A percentile compares a stretch with the other conserved stretches of the same genome.
phyloP scores from a whole-genome alignment of 2,888 invertebrate genomes.

The Macroteleia sp. region DNA sequence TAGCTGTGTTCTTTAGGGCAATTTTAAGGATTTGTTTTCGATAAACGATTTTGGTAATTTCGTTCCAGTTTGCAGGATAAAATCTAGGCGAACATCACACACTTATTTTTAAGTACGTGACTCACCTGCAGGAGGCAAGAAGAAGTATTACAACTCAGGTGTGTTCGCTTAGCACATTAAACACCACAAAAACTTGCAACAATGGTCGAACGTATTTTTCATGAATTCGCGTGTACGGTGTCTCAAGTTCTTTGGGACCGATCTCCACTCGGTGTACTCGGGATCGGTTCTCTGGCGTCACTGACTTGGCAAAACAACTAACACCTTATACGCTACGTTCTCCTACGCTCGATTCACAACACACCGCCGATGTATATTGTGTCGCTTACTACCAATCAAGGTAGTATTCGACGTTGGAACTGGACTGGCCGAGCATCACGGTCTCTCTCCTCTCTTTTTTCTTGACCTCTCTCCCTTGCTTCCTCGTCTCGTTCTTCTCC shows the following conservation, averaged over 20 bases:
- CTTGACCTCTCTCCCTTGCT: slow-evolving; percentile 14
- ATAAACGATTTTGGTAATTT: too few relatives aligned
- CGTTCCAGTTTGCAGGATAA: too few relatives aligned
- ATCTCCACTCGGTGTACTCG: slow-evolving; percentile 34
- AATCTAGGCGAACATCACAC: too few relatives aligned
- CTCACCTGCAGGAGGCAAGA: slow-evolving; percentile 38
- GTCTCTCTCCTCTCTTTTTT: slow-evolving; percentile 16
- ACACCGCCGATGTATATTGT: slow-evolving; percentile 55
- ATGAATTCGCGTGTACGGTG: too few relatives aligned
- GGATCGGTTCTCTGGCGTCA: slow-evolving; percentile 54
- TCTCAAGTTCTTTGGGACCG: slow-evolving; percentile 15
- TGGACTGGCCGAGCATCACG: slow-evolving; percentile 49
- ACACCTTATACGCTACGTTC: slow-evolving; percentile 60
- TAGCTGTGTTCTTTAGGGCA: too few relatives aligned
- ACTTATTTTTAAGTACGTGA: slow-evolving; percentile 37
- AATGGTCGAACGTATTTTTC: too few relatives aligned
- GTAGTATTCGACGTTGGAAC: slow-evolving; percentile 54
- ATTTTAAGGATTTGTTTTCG: too few relatives aligned
- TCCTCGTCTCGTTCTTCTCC: slow-evolving; percentile 5
- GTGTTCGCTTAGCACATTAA: slow-evolving; percentile 9
- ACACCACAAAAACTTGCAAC: slow-evolving; percentile 21
- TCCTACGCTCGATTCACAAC: slow-evolving; percentile 60
- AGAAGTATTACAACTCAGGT: slow-evolving; percentile 28
- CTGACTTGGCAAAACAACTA: slow-evolving; percentile 52
- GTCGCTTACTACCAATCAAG: slow-evolving; percentile 60